These are phyloP conservation scores for Rhodophaea formosa DNA, from an alignment of 2,888 invertebrate species.

Conservation along the genomic window DNA sequence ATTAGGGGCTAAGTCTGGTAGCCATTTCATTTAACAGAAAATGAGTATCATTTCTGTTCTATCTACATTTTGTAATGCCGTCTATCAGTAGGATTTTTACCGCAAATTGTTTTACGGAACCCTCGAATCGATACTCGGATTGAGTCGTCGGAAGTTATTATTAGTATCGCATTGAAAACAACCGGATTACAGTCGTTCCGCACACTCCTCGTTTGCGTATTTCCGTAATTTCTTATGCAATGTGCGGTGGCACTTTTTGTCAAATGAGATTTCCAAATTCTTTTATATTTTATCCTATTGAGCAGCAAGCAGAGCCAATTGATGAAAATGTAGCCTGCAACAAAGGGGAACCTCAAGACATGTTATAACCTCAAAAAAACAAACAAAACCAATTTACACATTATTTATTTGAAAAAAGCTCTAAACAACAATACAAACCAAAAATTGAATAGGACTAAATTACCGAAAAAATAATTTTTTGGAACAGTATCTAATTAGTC, in stretches of 20 bases:
- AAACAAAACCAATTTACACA: too few relatives aligned
- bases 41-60: not conserved
- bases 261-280: constrained; percentile 25
- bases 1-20: too few relatives aligned
- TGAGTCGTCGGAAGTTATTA: constrained; percentile 60
- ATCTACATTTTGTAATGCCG: constrained; percentile 24
- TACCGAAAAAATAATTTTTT: too few relatives aligned
- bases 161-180: constrained; percentile 55
- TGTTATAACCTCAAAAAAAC: too few relatives aligned
- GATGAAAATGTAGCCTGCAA: too few relatives aligned
- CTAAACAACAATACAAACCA: too few relatives aligned
- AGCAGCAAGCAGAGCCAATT: too few relatives aligned
- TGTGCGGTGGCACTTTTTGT: constrained; percentile 21
- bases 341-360: too few relatives aligned
- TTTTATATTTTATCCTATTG: not conserved
- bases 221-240: constrained; percentile 23
- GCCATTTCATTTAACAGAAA: not conserved
- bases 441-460: too few relatives aligned
- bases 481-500: too few relatives aligned
- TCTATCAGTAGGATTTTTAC: constrained; percentile 69
- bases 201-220: constrained; percentile 48
- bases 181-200: constrained; percentile 52
- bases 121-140: constrained; percentile 68
- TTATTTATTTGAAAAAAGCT: too few relatives aligned
- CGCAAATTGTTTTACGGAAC: constrained; percentile 68